Evolutionary conservation across 2,113 vertebrate genomes (phyloP).

Genomic region (Alethe castanea): DNA sequence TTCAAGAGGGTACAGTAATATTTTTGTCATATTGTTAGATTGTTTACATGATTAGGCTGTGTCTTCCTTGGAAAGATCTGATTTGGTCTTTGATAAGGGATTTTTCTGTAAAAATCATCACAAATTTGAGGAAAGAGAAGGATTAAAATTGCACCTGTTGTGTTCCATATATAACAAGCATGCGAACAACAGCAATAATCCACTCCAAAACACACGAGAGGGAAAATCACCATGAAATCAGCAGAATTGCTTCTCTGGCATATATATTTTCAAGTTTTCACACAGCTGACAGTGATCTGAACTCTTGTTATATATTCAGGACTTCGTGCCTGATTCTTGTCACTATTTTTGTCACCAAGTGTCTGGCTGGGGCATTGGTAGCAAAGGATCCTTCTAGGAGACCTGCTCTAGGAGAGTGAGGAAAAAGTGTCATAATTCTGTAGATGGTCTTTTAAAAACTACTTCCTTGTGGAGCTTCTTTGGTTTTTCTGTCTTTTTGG

Average conservation of each 20-base stretch:
- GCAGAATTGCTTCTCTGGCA: slow-evolving; percentile 51
- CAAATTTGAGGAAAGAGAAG: neutral
- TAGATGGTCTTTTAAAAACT: neutral
- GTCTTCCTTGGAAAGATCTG: neutral
- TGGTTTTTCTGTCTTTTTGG: neutral
- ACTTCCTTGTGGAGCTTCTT: neutral
- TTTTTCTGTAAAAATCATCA: neutral
- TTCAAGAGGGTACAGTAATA: neutral
- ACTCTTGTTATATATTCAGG: neutral
- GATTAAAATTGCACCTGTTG: neutral
- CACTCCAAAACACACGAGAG: slow-evolving; percentile 14
- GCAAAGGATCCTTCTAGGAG: neutral
- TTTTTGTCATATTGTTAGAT: neutral
- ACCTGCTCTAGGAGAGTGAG: neutral
- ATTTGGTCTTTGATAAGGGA: neutral
- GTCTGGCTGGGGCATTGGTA: neutral
- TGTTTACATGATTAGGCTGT: neutral
- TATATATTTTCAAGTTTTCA: slow-evolving; percentile 36
- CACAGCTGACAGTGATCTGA: slow-evolving; percentile 28
- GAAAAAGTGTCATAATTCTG: neutral
- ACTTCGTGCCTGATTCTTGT: neutral
- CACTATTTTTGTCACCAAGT: neutral
- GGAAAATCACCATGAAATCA: neutral
- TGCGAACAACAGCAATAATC: neutral
- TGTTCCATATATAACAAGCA: neutral